Conservation (phyloP, 2,888 invertebrate species). For the Copidosoma aretas region DNA sequence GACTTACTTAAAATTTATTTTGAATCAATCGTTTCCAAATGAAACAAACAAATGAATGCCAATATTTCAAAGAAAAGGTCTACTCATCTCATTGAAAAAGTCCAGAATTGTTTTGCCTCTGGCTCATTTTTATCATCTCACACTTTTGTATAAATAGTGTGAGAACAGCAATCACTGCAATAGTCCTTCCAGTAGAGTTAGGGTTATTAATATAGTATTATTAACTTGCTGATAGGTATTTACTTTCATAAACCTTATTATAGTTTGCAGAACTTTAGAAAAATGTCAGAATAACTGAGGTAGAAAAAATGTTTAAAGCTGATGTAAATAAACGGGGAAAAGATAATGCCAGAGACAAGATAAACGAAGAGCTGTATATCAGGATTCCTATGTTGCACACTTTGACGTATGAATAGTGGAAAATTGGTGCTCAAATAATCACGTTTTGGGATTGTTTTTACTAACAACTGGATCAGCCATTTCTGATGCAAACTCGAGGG, state of each 20-base stretch:
- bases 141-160: constrained; percentile 61
- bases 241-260: constrained; percentile 18
- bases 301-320: constrained; percentile 63
- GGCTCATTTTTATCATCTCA: constrained; percentile 63
- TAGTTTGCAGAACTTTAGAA: constrained; percentile 45
- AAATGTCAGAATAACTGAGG: constrained; percentile 60
- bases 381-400: constrained; percentile 62
- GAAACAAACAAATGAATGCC: constrained; percentile 12
- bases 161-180: constrained; percentile 58
- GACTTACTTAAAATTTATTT: constrained; percentile 60
- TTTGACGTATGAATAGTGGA: constrained; percentile 64
- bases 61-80: constrained; percentile 7
- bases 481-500: constrained; percentile 63
- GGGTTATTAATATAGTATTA: constrained; percentile 20
- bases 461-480: constrained; percentile 66
- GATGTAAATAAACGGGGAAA: constrained; percentile 61
- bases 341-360: constrained; percentile 57
- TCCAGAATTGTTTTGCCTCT: constrained; percentile 61
- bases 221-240: background rate
- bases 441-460: constrained; percentile 69
- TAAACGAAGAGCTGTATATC: constrained; percentile 64
- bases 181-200: constrained; percentile 49
- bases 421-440: constrained; percentile 64
- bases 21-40: constrained; percentile 53
- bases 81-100: constrained; percentile 51